Percentiles rank a stretch among this genome's conserved stretches.
phyloP scores from a whole-genome alignment of 53 echinoderm and acorn worm species.

The Antedon mediterranea region DNA sequence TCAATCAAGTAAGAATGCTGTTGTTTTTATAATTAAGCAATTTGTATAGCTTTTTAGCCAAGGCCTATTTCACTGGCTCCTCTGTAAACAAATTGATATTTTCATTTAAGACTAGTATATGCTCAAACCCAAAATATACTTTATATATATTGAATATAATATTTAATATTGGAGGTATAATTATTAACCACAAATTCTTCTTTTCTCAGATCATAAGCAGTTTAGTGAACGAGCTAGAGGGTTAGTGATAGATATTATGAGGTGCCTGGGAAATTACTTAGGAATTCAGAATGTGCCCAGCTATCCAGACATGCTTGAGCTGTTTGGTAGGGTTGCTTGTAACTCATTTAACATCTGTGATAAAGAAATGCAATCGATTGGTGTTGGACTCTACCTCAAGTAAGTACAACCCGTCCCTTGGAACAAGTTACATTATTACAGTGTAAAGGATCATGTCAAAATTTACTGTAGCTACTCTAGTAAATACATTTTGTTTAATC shows the following conservation, averaged over 20 bases:
- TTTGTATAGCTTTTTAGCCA: too few species aligned
- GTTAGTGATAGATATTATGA: constrained; percentile 4
- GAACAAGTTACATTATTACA: too few species aligned
- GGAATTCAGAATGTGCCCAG: constrained; percentile 4
- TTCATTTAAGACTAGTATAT: too few species aligned
- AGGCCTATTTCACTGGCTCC: too few species aligned
- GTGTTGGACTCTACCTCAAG: constrained; percentile 46
- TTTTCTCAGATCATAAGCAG: constrained; percentile 15
- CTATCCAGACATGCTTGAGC: constrained; percentile 4
- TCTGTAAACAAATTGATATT: too few species aligned
- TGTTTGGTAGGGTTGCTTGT: constrained; percentile 37
- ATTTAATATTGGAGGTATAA: too few species aligned
- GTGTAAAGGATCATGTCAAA: too few species aligned
- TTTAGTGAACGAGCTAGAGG: constrained; percentile 9
- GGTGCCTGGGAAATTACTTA: constrained; percentile 9
- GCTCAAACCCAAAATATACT: too few species aligned
- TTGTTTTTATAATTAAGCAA: too few species aligned
- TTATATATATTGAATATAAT: too few species aligned
- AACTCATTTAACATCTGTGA: constrained; percentile 53
- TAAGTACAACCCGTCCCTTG: neutral
- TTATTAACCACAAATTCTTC: neutral
- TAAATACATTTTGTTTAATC: too few species aligned
- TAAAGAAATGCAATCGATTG: constrained; percentile 41
- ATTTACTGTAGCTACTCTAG: too few species aligned
- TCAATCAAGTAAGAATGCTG: neutral